These are phyloP conservation scores for Lasioglossum oenotherae DNA, from an alignment of 2,888 invertebrate species.

Conservation along the genomic window DNA sequence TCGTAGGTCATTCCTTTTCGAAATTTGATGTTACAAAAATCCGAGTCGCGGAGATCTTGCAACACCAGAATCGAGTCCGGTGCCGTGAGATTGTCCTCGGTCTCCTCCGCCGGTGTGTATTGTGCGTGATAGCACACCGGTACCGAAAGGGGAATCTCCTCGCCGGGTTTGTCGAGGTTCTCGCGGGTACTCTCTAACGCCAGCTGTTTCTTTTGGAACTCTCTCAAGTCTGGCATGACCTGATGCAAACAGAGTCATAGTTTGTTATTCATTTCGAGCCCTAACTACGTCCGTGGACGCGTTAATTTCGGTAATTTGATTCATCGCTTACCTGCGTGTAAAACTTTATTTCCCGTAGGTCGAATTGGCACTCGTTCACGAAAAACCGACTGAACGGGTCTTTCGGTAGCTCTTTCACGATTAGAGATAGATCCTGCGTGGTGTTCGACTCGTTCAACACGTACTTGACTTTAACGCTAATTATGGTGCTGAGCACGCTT, in stretches of 20 bases:
- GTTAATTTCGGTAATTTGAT: slow-evolving; percentile 6
- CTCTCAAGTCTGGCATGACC: slow-evolving; percentile 89
- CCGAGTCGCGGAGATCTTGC: slow-evolving; percentile 89
- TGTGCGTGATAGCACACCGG: slow-evolving; percentile 90
- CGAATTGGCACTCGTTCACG: slow-evolving; percentile 93
- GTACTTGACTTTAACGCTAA: slow-evolving; percentile 91
- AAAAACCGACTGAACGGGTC: slow-evolving; percentile 92
- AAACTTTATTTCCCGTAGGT: slow-evolving; percentile 92
- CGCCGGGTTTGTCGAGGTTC: slow-evolving; percentile 73
- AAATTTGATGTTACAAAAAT: slow-evolving; percentile 89
- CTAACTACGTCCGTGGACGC: neutral
- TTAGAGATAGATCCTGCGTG: slow-evolving; percentile 85
- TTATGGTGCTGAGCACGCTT: slow-evolving; percentile 91
- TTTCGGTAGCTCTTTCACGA: slow-evolving; percentile 91
- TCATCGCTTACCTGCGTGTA: slow-evolving; percentile 89
- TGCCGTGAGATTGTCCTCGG: slow-evolving; percentile 83
- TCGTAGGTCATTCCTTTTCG: slow-evolving; percentile 88
- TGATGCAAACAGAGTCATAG: slow-evolving; percentile 81
- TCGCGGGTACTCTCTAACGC: slow-evolving; percentile 49
- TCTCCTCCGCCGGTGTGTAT: slow-evolving; percentile 85
- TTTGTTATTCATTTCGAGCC: neutral
- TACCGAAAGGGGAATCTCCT: slow-evolving; percentile 87
- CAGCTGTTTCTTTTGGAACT: slow-evolving; percentile 86
- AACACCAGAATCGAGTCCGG: slow-evolving; percentile 90
- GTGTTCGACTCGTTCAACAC: slow-evolving; percentile 38